A percentile compares a stretch with the other conserved stretches of the same genome.
Evolutionary conservation across 2,888 invertebrate species (phyloP).

Genomic region (Drosophila tripunctata): DNA sequence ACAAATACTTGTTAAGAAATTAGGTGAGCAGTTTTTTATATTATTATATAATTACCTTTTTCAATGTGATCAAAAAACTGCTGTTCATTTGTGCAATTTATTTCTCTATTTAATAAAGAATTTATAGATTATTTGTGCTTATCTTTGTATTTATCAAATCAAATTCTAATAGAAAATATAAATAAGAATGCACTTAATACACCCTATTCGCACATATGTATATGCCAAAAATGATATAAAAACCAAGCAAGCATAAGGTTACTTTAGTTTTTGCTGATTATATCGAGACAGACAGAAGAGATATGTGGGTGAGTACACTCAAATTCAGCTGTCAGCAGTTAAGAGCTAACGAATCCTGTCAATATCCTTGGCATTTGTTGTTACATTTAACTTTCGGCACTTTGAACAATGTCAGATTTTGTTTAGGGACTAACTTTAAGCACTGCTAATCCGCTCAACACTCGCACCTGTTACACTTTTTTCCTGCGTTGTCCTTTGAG

Average conservation of each 20-base stretch:
- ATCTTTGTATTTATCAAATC: no score
- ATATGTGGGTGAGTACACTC: not conserved
- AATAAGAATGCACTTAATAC: no score
- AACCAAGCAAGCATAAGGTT: not conserved
- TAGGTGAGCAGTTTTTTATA: no score
- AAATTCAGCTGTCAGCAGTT: conserved; percentile 5
- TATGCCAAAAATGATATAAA: not conserved
- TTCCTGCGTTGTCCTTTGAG: conserved; percentile 6
- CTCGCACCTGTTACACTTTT: conserved; percentile 76
- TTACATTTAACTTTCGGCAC: conserved; percentile 58
- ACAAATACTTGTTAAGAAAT: no score
- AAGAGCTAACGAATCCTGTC: conserved; percentile 7
- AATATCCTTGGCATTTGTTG: not conserved
- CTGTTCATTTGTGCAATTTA: no score
- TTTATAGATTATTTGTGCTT: no score
- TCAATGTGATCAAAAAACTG: no score
- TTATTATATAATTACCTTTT: no score
- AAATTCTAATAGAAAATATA: no score
- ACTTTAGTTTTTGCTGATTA: not conserved
- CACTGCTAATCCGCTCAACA: conserved; percentile 57
- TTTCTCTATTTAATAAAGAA: no score
- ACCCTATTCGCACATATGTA: no score
- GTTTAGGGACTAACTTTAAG: conserved; percentile 28
- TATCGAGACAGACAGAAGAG: no score
- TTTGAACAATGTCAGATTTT: conserved; percentile 22